Conservation (phyloP, 2,888 invertebrate species). For the Leucophora obtusa region DNA sequence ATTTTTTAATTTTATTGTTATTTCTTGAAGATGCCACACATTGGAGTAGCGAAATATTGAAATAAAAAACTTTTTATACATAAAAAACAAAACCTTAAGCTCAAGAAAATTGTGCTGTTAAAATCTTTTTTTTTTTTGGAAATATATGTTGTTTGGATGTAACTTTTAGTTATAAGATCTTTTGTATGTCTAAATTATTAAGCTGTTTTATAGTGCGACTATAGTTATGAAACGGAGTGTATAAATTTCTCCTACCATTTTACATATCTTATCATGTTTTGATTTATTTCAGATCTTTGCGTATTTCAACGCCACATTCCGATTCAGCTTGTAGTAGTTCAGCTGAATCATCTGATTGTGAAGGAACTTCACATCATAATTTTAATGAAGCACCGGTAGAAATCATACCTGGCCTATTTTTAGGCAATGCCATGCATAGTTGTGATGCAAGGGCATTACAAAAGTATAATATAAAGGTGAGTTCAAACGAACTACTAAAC, state of each 20-base stretch:
- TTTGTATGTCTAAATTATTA: too few species aligned
- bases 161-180: too few species aligned
- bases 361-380: slow-evolving; percentile 81
- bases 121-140: too few species aligned
- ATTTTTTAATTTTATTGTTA: too few species aligned
- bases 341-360: slow-evolving; percentile 86
- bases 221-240: too few species aligned
- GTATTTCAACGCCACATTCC: slow-evolving; percentile 85
- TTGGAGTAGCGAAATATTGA: too few species aligned
- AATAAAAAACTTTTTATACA: too few species aligned
- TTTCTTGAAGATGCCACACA: too few species aligned
- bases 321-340: slow-evolving; percentile 83
- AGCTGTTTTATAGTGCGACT: too few species aligned
- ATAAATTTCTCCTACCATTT: neutral
- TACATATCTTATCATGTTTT: neutral
- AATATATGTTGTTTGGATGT: too few species aligned
- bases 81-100: too few species aligned
- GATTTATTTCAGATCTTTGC: slow-evolving; percentile 82
- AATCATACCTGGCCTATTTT: slow-evolving; percentile 94
- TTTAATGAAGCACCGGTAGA: slow-evolving; percentile 94
- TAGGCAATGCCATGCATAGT: slow-evolving; percentile 97
- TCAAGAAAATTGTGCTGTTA: too few species aligned
- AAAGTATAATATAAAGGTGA: slow-evolving; percentile 91
- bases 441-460: slow-evolving; percentile 93
- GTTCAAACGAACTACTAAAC: slow-evolving; percentile 31